These are phyloP conservation scores for Phalacrocorax pelagicus DNA, from an alignment of 2,113 vertebrate genomes.

Conservation along the genomic window DNA sequence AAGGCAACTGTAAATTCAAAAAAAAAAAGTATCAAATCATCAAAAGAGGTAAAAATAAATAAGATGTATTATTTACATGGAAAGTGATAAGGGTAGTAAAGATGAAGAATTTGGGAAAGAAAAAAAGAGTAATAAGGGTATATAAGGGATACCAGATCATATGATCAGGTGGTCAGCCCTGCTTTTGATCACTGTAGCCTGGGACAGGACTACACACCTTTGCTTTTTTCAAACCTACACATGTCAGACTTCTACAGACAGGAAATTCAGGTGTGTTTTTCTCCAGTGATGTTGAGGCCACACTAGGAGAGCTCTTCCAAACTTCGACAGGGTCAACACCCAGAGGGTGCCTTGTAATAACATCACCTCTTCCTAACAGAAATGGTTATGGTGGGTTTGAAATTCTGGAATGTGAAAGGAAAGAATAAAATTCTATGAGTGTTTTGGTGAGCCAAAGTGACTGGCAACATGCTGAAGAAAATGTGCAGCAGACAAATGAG, in stretches of 20 bases:
- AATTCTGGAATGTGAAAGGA: neutral
- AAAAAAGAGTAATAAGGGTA: rapidly evolving
- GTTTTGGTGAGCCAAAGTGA: neutral
- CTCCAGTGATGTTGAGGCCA: neutral
- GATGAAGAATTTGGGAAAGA: neutral
- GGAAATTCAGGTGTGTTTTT: neutral
- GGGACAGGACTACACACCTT: neutral
- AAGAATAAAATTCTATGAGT: neutral
- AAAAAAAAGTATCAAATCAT: neutral
- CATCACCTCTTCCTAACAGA: neutral
- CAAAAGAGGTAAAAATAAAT: neutral
- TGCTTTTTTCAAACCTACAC: neutral
- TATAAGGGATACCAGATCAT: neutral
- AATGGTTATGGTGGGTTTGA: neutral
- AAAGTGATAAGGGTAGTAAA: neutral
- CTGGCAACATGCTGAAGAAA: neutral
- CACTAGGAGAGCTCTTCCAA: neutral
- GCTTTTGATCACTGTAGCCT: neutral
- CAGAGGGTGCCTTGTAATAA: neutral
- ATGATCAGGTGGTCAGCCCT: neutral
- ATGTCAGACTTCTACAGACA: neutral
- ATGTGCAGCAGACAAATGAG: rapidly evolving
- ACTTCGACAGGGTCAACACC: neutral
- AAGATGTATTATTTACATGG: neutral
- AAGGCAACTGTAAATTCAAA: neutral